These are phyloP conservation scores for Agonum fuliginosum DNA, from an alignment of 2,888 invertebrate species.

Conservation along the genomic window DNA sequence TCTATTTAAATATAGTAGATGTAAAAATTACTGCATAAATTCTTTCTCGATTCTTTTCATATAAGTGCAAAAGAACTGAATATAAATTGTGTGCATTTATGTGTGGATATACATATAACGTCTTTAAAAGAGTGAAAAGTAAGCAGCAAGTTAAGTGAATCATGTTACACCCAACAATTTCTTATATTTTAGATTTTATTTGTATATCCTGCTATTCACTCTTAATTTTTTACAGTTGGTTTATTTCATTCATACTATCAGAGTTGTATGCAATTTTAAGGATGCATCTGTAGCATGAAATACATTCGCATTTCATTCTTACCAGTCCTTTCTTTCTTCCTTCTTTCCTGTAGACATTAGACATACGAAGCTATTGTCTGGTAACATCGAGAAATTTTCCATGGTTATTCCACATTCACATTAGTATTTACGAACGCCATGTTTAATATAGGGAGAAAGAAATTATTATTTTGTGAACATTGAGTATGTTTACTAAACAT, in stretches of 20 bases:
- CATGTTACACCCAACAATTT: not conserved
- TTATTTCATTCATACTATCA: not conserved
- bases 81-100: too few species aligned
- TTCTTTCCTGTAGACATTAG: too few species aligned
- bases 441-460: too few species aligned
- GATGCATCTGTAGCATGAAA: conserved; percentile 28
- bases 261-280: conserved; percentile 20
- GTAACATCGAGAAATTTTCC: not conserved
- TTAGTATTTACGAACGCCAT: too few species aligned
- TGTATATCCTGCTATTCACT: conserved; percentile 12
- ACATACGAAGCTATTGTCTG: conserved; percentile 25
- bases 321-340: conserved; percentile 24
- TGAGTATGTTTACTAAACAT: too few species aligned
- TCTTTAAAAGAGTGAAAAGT: not conserved
- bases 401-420: not conserved
- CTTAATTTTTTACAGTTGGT: conserved; percentile 23
- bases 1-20: too few species aligned
- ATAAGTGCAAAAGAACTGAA: too few species aligned
- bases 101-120: not conserved
- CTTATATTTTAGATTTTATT: not conserved
- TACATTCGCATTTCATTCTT: conserved; percentile 6
- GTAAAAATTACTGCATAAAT: too few species aligned
- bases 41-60: too few species aligned
- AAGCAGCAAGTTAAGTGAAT: not conserved
- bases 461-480: too few species aligned